A percentile compares a stretch with the other conserved stretches of the same genome.
phyloP scores from a whole-genome alignment of 2,797 vertebrate genomes.

The Anguilla marmorata region DNA sequence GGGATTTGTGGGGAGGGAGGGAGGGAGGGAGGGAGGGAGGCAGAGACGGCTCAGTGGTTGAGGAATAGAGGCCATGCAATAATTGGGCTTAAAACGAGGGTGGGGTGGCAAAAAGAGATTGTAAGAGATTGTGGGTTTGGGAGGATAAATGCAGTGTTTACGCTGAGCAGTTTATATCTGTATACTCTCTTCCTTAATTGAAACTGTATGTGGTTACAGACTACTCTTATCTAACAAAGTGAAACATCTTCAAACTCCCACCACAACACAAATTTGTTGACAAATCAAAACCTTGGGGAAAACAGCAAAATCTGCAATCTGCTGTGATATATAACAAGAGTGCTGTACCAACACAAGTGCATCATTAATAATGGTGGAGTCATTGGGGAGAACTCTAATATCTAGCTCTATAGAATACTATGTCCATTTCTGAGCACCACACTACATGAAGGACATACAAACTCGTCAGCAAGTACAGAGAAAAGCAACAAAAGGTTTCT shows the following conservation, averaged over 20 bases:
- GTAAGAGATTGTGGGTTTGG: neutral
- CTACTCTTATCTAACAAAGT: neutral
- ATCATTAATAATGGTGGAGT: neutral
- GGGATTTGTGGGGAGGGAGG: slow-evolving; percentile 31
- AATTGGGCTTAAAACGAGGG: neutral
- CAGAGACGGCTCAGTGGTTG: neutral
- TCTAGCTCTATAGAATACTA: neutral
- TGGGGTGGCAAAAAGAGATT: neutral
- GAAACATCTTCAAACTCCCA: neutral
- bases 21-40: slow-evolving; percentile 12
- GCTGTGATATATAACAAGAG: neutral
- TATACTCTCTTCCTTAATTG: neutral
- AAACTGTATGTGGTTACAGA: neutral
- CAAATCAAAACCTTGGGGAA: neutral
- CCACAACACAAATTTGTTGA: neutral
- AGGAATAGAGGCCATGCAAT: neutral
- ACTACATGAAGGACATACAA: neutral
- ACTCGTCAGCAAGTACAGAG: neutral
- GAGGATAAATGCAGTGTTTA: neutral
- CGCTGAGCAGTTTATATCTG: neutral
- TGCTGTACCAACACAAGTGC: neutral
- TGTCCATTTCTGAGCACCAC: neutral
- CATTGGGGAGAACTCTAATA: neutral
- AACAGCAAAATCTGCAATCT: neutral
- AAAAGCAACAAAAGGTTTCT: neutral